A percentile compares a stretch with the other conserved stretches of the same genome.
Evolutionary conservation across 2,888 invertebrate species (phyloP).

Genomic region (Leucophenga maculata): DNA sequence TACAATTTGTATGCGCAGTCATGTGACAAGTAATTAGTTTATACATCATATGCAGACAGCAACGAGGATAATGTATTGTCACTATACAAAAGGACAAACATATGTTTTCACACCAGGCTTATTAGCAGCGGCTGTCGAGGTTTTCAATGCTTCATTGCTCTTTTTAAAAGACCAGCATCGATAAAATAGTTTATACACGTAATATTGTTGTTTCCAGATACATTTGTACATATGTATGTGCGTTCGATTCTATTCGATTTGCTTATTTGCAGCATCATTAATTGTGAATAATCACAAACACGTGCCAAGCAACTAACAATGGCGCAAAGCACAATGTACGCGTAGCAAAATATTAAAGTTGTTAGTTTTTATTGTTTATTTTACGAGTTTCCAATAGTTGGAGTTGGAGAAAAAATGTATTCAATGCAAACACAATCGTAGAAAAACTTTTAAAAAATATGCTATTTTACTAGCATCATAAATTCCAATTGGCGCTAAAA

Average conservation of each 20-base stretch:
- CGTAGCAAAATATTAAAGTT: neutral
- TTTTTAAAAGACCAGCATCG: too few species aligned
- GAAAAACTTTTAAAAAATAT: neutral
- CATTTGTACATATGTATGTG: neutral
- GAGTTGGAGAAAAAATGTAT: neutral
- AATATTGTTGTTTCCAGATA: neutral
- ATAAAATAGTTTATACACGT: too few species aligned
- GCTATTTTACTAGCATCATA: slow-evolving; percentile 12
- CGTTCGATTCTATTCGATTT: neutral
- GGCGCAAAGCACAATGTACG: neutral
- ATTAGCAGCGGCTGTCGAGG: neutral
- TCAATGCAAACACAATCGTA: neutral
- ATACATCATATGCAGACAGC: slow-evolving; percentile 7
- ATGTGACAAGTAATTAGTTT: slow-evolving; percentile 42
- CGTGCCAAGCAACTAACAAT: neutral
- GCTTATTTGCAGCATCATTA: slow-evolving; percentile 11
- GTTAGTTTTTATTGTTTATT: neutral
- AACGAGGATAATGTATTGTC: neutral
- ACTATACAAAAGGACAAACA: neutral
- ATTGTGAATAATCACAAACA: slow-evolving; percentile 8
- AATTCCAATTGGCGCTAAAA: slow-evolving; percentile 22
- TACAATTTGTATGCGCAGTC: slow-evolving; percentile 11
- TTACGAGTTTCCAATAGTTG: neutral
- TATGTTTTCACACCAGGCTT: neutral
- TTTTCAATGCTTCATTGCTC: too few species aligned